These are phyloP conservation scores for Rousettus madagascariensis DNA, from an alignment of 2,797 vertebrate genomes.

Conservation along the genomic window DNA sequence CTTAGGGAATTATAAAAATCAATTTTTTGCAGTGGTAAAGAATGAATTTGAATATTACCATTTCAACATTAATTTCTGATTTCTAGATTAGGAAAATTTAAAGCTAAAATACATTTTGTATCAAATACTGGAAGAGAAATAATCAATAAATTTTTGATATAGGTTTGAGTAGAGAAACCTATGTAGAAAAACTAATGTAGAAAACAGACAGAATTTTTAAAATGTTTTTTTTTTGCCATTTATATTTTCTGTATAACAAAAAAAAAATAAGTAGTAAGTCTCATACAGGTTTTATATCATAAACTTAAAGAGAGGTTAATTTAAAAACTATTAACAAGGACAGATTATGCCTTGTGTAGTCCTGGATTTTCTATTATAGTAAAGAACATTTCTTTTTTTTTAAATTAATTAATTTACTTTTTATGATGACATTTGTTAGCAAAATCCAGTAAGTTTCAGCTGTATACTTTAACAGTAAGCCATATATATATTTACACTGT, in stretches of 20 bases:
- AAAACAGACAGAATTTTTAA: neutral
- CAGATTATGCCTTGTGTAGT: neutral
- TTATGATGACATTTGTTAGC: no score
- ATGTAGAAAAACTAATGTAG: neutral
- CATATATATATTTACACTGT: no score
- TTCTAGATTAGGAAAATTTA: neutral
- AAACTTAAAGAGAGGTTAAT: neutral
- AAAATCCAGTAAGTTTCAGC: no score
- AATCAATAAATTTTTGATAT: neutral
- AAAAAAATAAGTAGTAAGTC: neutral
- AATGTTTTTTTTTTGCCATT: neutral
- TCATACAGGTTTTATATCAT: neutral
- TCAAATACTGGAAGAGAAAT: neutral
- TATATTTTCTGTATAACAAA: neutral
- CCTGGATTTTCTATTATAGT: neutral
- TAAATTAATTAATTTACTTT: no score
- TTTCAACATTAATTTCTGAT: neutral
- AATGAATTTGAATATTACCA: slow-evolving; percentile 14
- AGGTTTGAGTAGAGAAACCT: neutral
- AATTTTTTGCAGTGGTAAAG: neutral
- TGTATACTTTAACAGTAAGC: no score
- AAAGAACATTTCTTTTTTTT: neutral
- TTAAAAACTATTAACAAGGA: neutral
- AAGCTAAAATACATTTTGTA: neutral
- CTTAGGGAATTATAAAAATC: neutral